Conservation (phyloP, 2,113 vertebrate genomes). For the Canis aureus region DNA sequence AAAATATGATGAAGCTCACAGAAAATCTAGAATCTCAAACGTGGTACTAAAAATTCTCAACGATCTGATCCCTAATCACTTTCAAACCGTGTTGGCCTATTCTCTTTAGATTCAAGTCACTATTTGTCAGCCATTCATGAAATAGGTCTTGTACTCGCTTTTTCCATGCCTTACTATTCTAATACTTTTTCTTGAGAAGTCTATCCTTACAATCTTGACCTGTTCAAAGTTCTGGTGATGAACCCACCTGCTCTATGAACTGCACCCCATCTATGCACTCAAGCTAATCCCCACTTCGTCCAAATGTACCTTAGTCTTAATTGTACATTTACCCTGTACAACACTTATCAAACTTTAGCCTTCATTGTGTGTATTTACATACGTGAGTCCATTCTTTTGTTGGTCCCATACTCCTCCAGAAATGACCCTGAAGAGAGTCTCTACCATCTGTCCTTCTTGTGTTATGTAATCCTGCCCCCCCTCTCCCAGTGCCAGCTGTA, state of each 20-base stretch:
- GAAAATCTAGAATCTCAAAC: slow-evolving; percentile 2
- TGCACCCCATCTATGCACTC: neutral
- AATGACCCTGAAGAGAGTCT: neutral
- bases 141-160: neutral
- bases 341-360: neutral
- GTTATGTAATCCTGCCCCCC: neutral
- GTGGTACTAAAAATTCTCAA: neutral
- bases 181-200: neutral
- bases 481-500: neutral
- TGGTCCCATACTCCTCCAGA: neutral
- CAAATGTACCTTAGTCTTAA: neutral
- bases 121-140: neutral
- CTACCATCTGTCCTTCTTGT: neutral
- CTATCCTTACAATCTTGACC: neutral
- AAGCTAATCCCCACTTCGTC: neutral
- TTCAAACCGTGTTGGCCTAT: neutral
- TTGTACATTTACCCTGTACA: neutral
- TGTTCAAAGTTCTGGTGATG: neutral
- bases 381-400: neutral
- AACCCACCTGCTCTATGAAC: neutral
- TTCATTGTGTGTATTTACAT: neutral
- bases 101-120: neutral
- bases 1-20: neutral
- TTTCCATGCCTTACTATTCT: neutral
- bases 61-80: neutral